Conservation (phyloP, 2,113 vertebrate genomes). For the Pluvianellus socialis region DNA sequence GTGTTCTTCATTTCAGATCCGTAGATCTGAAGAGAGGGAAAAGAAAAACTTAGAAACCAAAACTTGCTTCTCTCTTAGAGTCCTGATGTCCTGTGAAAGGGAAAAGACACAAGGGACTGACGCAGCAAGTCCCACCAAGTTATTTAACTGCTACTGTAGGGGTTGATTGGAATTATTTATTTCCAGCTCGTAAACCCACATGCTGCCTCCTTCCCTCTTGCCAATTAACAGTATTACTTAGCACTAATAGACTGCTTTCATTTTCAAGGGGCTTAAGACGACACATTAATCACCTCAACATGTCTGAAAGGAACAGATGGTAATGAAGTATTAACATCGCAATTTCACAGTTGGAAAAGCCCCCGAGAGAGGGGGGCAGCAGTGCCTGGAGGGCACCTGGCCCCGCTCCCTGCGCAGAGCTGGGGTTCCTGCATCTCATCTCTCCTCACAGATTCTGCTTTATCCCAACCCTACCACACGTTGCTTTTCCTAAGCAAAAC, state of each 20-base stretch:
- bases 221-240: constrained; percentile 52
- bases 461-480: neutral
- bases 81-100: neutral
- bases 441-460: neutral
- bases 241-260: constrained; percentile 48
- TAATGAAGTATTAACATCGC: constrained; percentile 10
- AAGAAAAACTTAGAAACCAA: neutral
- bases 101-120: neutral
- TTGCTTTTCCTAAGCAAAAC: neutral
- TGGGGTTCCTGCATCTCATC: rapidly evolving
- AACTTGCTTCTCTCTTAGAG: neutral
- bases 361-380: neutral
- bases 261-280: constrained; percentile 55
- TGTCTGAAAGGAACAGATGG: constrained; percentile 61
- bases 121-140: neutral
- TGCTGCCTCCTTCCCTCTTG: neutral
- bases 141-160: neutral
- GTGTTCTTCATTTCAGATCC: neutral
- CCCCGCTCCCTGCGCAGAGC: neutral
- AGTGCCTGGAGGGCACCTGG: neutral
- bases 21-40: neutral
- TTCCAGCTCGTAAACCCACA: neutral
- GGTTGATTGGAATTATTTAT: neutral
- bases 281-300: constrained; percentile 52
- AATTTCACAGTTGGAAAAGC: constrained; percentile 35